phyloP scores from a whole-genome alignment of 2,113 vertebrate species.

The Menidia beryllina region DNA sequence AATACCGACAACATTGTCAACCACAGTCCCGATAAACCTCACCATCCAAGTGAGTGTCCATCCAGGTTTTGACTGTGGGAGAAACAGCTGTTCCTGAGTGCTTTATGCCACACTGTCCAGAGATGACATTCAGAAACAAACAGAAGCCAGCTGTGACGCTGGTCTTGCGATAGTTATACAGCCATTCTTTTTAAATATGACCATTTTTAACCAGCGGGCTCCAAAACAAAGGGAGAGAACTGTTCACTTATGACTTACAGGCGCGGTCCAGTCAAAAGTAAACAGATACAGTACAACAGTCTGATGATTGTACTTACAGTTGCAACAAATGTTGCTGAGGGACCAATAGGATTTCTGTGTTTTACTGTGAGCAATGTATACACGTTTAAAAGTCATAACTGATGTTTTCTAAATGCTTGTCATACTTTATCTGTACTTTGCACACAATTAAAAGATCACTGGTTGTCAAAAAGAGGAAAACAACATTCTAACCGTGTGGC shows the following conservation, averaged over 20 bases:
- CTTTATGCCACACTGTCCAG: conserved; percentile 1
- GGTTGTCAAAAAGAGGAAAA: background rate
- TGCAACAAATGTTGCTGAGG: too few relatives aligned
- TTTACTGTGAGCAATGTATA: background rate
- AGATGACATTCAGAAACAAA: background rate
- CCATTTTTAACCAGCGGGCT: conserved; percentile 6
- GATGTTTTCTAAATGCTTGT: conserved; percentile 8
- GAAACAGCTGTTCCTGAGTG: conserved; percentile 7
- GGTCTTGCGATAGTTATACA: background rate
- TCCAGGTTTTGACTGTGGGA: background rate
- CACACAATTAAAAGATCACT: background rate
- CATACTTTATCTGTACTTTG: background rate
- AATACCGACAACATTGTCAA: background rate
- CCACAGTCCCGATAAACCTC: background rate
- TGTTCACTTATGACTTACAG: background rate
- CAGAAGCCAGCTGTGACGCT: background rate
- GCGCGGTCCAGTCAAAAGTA: background rate
- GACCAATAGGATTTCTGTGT: too few relatives aligned
- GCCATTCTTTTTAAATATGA: background rate
- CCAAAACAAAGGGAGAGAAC: background rate
- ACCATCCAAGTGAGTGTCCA: background rate
- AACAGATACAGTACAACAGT: conserved; percentile 11
- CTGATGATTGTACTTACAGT: background rate
- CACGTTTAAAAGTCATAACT: background rate
- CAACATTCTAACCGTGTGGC: background rate